phyloP scores from a whole-genome alignment of 2,113 vertebrate genomes.

The Oncorhynchus nerka region DNA sequence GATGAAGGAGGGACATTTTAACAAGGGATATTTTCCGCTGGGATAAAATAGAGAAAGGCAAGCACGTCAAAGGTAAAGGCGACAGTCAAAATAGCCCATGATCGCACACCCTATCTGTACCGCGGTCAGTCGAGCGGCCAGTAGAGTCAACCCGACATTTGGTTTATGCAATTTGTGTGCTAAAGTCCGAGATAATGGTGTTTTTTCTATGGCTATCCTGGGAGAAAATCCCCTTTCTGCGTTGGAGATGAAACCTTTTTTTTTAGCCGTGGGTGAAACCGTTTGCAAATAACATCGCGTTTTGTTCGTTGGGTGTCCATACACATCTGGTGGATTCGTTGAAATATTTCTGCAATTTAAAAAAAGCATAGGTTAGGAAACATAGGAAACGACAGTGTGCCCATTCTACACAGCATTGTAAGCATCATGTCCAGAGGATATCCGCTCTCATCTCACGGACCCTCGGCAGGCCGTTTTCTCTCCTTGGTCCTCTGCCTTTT shows the following conservation, averaged over 20 bases:
- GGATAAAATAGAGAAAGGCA: neutral
- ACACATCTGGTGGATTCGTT: neutral
- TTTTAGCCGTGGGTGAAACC: neutral
- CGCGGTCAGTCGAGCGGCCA: neutral
- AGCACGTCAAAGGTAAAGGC: neutral
- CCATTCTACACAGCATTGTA: slow-evolving; percentile 8
- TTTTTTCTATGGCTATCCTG: neutral
- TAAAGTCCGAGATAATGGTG: neutral
- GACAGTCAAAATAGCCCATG: neutral
- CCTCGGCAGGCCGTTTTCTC: slow-evolving; percentile 51
- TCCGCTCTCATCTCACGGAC: slow-evolving; percentile 17
- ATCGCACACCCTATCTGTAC: neutral
- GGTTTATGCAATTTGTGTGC: neutral
- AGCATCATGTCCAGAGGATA: slow-evolving; percentile 47
- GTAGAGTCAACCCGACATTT: neutral
- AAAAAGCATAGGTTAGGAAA: neutral
- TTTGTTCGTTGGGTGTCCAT: neutral
- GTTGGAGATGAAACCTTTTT: neutral
- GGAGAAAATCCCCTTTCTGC: neutral
- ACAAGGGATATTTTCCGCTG: neutral
- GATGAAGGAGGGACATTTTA: neutral
- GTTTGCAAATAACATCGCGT: neutral
- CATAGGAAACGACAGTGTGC: slow-evolving; percentile 1
- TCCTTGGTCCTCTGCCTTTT: slow-evolving; percentile 58
- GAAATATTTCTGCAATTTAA: neutral